phyloP scores from a whole-genome alignment of 2,888 invertebrate genomes.

The Hylaea fasciaria region DNA sequence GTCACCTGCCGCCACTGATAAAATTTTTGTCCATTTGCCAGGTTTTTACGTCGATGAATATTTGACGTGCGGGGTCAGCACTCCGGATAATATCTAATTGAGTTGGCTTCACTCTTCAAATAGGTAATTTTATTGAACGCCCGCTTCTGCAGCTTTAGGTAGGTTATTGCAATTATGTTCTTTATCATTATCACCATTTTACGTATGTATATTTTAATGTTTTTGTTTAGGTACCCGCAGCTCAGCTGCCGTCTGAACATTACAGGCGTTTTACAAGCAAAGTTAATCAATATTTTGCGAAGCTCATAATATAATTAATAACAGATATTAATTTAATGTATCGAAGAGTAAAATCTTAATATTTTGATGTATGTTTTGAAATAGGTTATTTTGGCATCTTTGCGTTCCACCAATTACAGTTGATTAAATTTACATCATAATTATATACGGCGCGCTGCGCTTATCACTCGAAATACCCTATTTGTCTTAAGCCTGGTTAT shows the following conservation, averaged over 20 bases:
- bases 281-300: no score
- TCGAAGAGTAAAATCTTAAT: no score
- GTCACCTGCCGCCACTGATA: conserved; percentile 36
- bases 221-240: background rate
- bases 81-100: conserved; percentile 37
- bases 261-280: no score
- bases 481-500: conserved; percentile 17
- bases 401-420: no score
- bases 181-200: background rate
- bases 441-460: background rate
- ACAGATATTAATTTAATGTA: no score
- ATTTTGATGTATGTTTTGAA: no score
- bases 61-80: conserved; percentile 38
- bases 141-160: background rate
- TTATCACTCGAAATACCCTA: background rate
- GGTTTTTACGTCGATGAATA: conserved; percentile 40
- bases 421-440: background rate
- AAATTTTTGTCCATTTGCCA: conserved; percentile 34
- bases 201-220: background rate
- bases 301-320: no score
- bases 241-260: no score
- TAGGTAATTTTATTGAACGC: conserved; percentile 17
- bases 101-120: conserved; percentile 14
- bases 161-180: background rate
- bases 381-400: no score